phyloP scores from a whole-genome alignment of 2,113 vertebrate species.

The Zapus hudsonius region DNA sequence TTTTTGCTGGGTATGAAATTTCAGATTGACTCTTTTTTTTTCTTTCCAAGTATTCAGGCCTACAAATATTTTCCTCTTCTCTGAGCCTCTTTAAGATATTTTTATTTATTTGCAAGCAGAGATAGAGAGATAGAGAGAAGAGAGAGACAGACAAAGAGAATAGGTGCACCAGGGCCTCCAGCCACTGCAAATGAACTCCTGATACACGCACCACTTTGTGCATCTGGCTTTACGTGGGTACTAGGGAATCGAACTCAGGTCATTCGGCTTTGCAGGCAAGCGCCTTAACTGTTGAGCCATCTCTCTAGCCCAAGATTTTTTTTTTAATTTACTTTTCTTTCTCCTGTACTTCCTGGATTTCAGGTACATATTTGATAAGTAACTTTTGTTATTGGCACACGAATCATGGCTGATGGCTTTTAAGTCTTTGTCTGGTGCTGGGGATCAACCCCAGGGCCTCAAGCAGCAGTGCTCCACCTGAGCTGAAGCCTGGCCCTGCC shows the following conservation, averaged over 20 bases:
- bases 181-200: too few species aligned
- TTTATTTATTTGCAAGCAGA: too few species aligned
- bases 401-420: not conserved
- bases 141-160: too few species aligned
- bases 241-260: too few species aligned
- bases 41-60: not conserved
- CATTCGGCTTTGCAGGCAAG: too few species aligned
- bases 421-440: not conserved
- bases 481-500: not conserved
- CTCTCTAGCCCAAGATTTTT: too few species aligned
- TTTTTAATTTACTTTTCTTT: not conserved
- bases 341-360: not conserved
- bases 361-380: not conserved
- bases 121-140: too few species aligned
- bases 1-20: not conserved
- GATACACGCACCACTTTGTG: too few species aligned
- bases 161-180: too few species aligned
- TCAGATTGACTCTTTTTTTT: not conserved
- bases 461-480: accelerated
- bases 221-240: too few species aligned
- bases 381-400: not conserved
- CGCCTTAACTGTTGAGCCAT: too few species aligned
- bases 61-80: not conserved
- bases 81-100: too few species aligned
- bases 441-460: not conserved